Evolutionary conservation across 2,113 vertebrate genomes (phyloP).

Genomic region (Syngnathoides biaculeatus): DNA sequence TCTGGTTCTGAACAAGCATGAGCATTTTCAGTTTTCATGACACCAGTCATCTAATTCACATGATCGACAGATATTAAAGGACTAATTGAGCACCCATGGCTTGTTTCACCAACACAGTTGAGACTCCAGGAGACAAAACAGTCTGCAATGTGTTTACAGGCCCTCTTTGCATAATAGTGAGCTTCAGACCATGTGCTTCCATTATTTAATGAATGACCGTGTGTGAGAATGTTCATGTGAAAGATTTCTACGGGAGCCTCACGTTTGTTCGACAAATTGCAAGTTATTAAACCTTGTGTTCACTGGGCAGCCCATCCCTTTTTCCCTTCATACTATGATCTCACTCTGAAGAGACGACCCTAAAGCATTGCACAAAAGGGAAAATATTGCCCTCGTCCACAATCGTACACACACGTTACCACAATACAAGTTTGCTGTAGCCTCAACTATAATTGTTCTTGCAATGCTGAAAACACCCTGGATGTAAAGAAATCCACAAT

Average conservation of each 20-base stretch:
- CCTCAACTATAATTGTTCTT: conserved; percentile 22
- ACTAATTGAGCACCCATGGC: conserved; percentile 43
- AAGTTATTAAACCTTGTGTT: background rate
- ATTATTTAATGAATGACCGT: conserved; percentile 42
- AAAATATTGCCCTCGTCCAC: conserved; percentile 35
- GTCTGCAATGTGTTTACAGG: conserved; percentile 44
- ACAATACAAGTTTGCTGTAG: conserved; percentile 14
- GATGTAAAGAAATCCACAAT: conserved; percentile 46
- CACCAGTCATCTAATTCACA: conserved; percentile 21
- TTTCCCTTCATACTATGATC: conserved; percentile 38
- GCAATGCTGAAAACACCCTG: conserved; percentile 35
- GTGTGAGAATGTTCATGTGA: conserved; percentile 40
- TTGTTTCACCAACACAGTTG: conserved; percentile 35
- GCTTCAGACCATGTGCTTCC: conserved; percentile 33
- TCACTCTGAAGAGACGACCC: conserved; percentile 62
- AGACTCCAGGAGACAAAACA: conserved; percentile 43
- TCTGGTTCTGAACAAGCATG: conserved; percentile 17
- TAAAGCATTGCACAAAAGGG: conserved; percentile 53
- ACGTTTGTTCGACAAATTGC: background rate
- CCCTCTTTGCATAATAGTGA: conserved; percentile 50
- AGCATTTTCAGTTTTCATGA: conserved; percentile 30
- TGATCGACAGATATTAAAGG: conserved; percentile 27
- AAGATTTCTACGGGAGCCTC: conserved; percentile 17
- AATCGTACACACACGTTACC: conserved; percentile 14
- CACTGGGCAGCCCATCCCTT: background rate